Evolutionary conservation across 2,797 vertebrate genomes (phyloP), one percentile per base, ranked within the genome.

Genomic region (Dallia pectoralis): DNA sequence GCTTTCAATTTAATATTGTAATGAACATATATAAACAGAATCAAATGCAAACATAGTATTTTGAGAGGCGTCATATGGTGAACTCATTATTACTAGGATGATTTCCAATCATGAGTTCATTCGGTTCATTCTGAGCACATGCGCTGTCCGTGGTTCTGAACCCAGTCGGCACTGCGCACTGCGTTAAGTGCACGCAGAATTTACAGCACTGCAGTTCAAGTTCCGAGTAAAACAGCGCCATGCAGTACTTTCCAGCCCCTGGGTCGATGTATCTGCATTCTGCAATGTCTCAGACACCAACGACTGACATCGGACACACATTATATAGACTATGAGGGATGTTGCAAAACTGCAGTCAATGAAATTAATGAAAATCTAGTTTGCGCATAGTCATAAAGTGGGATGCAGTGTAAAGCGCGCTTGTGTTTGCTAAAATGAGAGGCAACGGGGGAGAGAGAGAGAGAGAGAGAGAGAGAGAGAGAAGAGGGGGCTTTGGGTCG

Each of bases 121-220:
- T 44, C 40, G 44, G 65, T 69, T 48, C 11, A 22, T 18, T 36
- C 8, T 16, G 48, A 47, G 40, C 49, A 66, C 74, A n/a, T 4
- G 30, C 74, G 62, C 70, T 72, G 48, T 44, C 68, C n/a, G 14
- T 30, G 49, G 49, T 14, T 27, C 70, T 65, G 40, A 14, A 27
- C 36, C 15, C 12, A 12, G 27, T 44, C 32, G 67, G 51, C 71
- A 78, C 64, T 85, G 84, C 85, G 86, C 84, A 83, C 49, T 74
- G 68, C 71, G 36, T 51, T 67, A 67, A 53, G 74, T 73, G 73
- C 62, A 70, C 64, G 61, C 29, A 77, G 75, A 87, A 91, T 88
- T 90, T 84, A 92, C 90, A 86, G 84, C 89, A 89, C 89, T 90
- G 91, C 91, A 90, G 88, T 85, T 82, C 82, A 77, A 77, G 83